phyloP scores from a whole-genome alignment of 35 echinoderm and acorn worm species.

The Nesometra sesokonis region DNA sequence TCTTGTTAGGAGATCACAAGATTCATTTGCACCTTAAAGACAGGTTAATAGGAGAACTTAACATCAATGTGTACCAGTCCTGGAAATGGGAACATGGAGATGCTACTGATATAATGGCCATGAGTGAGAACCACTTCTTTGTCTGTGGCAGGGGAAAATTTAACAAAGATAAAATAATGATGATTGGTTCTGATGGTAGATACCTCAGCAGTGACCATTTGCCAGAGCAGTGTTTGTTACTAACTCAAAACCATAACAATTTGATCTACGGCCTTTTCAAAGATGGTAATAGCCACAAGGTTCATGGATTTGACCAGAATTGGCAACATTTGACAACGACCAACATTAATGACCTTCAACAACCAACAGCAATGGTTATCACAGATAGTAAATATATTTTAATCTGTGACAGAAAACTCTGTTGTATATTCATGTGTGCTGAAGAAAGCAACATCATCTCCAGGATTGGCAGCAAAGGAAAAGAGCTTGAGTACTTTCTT shows the following conservation, averaged over 20 bases:
- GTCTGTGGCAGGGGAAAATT: not conserved
- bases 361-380: not conserved
- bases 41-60: not conserved
- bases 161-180: not conserved
- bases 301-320: not conserved
- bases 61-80: not conserved
- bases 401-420: not conserved
- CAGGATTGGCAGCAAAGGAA: not conserved
- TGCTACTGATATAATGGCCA: not conserved
- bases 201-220: not conserved
- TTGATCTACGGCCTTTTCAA: not conserved
- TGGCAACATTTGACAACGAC: not conserved
- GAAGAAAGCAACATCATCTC: not conserved
- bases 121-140: not conserved
- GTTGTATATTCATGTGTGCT: not conserved
- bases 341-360: not conserved
- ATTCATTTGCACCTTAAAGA: not conserved
- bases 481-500: not conserved
- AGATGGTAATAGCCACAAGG: not conserved
- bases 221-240: not conserved
- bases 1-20: not conserved
- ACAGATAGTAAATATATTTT: not conserved
- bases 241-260: not conserved
- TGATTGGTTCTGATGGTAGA: not conserved
- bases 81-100: not conserved